Conservation (phyloP, 30 jellyfish, hydroid and myxozoan species). For the Pseudorhiza aurosa region DNA sequence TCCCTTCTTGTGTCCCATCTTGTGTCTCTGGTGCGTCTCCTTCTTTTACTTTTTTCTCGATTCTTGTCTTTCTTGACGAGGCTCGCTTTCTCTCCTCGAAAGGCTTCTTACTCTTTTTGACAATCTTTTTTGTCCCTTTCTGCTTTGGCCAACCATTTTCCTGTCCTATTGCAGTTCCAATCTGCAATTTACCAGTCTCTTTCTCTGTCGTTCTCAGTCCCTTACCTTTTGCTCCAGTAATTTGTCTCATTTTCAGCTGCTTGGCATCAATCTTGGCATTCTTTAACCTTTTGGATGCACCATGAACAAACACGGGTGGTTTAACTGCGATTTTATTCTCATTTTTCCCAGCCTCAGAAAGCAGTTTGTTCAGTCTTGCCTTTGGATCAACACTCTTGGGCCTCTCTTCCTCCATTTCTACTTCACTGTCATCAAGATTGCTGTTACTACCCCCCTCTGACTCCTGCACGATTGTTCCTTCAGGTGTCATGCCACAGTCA, state of each 20-base stretch:
- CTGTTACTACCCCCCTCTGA: background rate
- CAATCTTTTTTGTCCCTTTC: background rate
- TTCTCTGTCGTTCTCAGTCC: background rate
- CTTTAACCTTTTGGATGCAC: constrained; percentile 27
- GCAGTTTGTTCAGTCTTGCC: constrained; percentile 25
- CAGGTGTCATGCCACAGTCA: constrained; percentile 51
- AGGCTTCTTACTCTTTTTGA: constrained; percentile 4
- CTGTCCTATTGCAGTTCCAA: background rate
- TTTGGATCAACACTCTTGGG: background rate
- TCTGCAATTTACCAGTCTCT: background rate
- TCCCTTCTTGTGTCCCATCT: background rate
- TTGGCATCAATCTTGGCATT: constrained; percentile 49
- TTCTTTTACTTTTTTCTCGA: background rate
- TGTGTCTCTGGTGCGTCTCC: too few species aligned
- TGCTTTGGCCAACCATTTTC: background rate
- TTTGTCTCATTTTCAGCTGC: background rate
- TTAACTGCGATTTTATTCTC: background rate
- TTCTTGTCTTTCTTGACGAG: background rate
- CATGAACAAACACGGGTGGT: constrained; percentile 25
- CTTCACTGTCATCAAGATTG: background rate
- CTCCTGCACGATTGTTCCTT: constrained; percentile 19
- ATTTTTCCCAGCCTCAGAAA: constrained; percentile 6
- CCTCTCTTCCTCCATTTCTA: background rate
- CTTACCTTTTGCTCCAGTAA: background rate
- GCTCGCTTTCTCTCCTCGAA: constrained; percentile 20